Conservation (phyloP, 2,113 vertebrate species). For the Pachyramphus minor region DNA sequence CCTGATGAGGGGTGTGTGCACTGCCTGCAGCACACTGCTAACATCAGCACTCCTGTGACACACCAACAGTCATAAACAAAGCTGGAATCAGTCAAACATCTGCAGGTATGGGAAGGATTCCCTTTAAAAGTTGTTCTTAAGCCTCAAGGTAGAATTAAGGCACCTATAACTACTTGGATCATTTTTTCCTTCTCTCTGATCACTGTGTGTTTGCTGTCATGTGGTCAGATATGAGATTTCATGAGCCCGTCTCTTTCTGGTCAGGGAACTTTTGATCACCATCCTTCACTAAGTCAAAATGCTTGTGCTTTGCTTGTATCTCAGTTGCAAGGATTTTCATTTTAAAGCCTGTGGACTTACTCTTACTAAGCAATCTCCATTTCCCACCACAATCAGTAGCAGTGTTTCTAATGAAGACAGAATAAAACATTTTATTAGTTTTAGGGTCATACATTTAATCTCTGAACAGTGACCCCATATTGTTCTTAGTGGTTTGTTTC, state of each 20-base stretch:
- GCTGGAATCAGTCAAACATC: background rate
- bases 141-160: background rate
- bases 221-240: background rate
- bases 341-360: background rate
- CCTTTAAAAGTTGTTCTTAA: background rate
- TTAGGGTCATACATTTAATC: background rate
- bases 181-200: background rate
- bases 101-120: background rate
- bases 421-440: background rate
- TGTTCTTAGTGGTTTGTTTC: background rate
- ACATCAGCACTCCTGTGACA: accelerated
- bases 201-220: background rate
- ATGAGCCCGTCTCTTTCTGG: background rate
- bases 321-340: background rate
- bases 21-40: background rate
- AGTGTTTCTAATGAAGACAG: background rate
- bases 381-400: background rate
- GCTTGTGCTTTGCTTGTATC: background rate
- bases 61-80: accelerated
- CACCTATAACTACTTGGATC: background rate
- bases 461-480: background rate
- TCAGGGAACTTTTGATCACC: background rate
- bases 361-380: background rate
- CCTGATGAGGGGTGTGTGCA: accelerated
- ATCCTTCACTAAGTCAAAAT: background rate